Base-by-base conservation (phyloP, 1,140 invertebrate genomes). In the Formica selysi region DNA sequence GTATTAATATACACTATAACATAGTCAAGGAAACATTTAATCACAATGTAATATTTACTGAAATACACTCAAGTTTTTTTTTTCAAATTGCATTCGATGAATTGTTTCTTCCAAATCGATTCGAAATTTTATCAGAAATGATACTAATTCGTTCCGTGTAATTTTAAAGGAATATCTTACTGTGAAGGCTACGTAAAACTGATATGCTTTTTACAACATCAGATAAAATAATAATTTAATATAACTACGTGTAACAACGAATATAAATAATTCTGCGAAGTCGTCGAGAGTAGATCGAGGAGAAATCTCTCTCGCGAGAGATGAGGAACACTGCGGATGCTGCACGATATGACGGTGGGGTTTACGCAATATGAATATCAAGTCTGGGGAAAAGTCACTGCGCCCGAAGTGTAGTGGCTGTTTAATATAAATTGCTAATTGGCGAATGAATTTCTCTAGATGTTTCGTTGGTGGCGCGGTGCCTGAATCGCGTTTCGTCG, bases 381-480 rank as follows among this genome's bases (percentile, higher is more conserved):
- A 76, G 65, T 44, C 62, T n/a, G 64, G 79, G 61, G 86, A 87
- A 87, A 89, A 85, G 54, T 38, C 29, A 13, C 13, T 16, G 54
- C 26, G 16, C 36, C 7, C 32, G n/a, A 19, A 51, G 8, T 44
- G 11, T 48, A 29, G 29, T 11, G n/a, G 19, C 65, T n/a, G 38
- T 59, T 74, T 59, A 41, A 32, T 64, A 32, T 71, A 70, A 86
- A 86, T 76, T 62, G 84, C 64, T 88, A 87, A 88, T 86, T 86
- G 76, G 41, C 44, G 11, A 61, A 70, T 51, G 62, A 88, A 38
- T 70, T 80, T 44, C 59, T 78, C 22, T 6, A 22, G 44, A 26
- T 29, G 65, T 8, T 48, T 22, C 13, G 22, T 26, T 73, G 6
- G 62, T n/a, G 1, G 61, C 19, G 3, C 4, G n/a, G 19, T 8